These are phyloP conservation scores for Osedax frankpressi DNA, from an alignment of 2,888 invertebrate species.

Conservation along the genomic window DNA sequence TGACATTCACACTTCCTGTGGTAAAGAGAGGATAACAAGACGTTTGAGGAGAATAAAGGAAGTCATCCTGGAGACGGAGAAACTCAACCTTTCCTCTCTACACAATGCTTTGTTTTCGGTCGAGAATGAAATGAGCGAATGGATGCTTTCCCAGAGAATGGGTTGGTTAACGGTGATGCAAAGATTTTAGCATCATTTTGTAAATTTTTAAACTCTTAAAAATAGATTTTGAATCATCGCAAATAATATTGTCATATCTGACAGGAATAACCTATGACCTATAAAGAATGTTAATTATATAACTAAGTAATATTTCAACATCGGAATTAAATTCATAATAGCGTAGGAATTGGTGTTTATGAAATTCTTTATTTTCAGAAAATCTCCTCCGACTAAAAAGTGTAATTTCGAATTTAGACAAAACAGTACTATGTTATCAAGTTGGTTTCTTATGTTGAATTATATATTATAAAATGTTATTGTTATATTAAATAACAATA, in stretches of 20 bases:
- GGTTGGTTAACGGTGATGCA: no score
- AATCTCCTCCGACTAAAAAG: not conserved
- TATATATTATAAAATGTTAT: no score
- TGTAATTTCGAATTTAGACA: not conserved
- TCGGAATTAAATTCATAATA: no score
- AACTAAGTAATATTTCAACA: no score
- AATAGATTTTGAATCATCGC: no score
- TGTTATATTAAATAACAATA: no score
- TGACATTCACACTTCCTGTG: not conserved
- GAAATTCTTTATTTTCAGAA: not conserved
- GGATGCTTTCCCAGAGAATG: not conserved
- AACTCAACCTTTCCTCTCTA: conserved; percentile 24
- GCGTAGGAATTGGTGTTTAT: no score
- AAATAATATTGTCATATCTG: no score
- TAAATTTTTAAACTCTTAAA: no score
- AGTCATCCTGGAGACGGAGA: not conserved
- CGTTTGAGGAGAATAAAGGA: conserved; percentile 24
- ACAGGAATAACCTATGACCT: no score
- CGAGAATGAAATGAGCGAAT: conserved; percentile 25
- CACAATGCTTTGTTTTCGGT: conserved; percentile 27
- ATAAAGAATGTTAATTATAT: no score
- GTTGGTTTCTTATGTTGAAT: not conserved
- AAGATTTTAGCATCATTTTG: no score
- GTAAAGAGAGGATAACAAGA: conserved; percentile 23
- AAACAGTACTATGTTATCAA: not conserved